Evolutionary conservation across 2,113 vertebrate genomes (phyloP).

Genomic region (Coracopsis vasa): DNA sequence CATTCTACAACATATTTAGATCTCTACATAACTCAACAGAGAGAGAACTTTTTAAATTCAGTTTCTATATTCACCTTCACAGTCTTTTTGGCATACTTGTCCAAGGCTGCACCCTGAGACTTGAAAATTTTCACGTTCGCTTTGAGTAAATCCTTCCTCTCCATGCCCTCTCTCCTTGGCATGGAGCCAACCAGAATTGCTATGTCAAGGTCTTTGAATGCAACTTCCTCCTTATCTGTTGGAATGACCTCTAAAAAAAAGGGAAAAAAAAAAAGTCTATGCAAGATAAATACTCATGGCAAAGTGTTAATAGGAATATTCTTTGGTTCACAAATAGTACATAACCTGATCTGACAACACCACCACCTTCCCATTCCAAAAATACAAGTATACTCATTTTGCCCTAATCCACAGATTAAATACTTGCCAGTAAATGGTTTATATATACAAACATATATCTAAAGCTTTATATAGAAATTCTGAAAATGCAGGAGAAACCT

Average conservation of each 20-base stretch:
- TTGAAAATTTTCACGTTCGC: slow-evolving; percentile 98
- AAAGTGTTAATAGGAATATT: not conserved
- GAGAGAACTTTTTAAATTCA: not conserved
- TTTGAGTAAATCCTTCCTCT: slow-evolving; percentile 96
- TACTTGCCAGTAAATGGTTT: not conserved
- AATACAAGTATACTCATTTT: not conserved
- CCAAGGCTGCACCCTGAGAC: slow-evolving; percentile 91
- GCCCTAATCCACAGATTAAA: not conserved
- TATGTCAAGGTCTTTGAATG: slow-evolving; percentile 92
- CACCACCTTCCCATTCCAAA: not conserved
- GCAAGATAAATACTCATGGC: not conserved
- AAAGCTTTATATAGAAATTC: not conserved
- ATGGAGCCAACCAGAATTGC: slow-evolving; percentile 96
- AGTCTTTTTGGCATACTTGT: slow-evolving; percentile 94
- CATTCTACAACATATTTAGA: not conserved
- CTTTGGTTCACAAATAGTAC: not conserved
- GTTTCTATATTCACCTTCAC: slow-evolving; percentile 84
- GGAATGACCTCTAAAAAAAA: slow-evolving; percentile 87
- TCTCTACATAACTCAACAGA: not conserved
- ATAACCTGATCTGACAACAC: not conserved
- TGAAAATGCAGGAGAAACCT: not conserved
- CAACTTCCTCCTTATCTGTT: slow-evolving; percentile 93
- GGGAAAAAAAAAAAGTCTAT: not conserved
- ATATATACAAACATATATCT: not conserved
- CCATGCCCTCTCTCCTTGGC: slow-evolving; percentile 97